Evolutionary conservation across 2,797 vertebrate genomes (phyloP), one percentile per base, ranked within the genome.

Genomic region (Hoplostethus atlanticus): DNA sequence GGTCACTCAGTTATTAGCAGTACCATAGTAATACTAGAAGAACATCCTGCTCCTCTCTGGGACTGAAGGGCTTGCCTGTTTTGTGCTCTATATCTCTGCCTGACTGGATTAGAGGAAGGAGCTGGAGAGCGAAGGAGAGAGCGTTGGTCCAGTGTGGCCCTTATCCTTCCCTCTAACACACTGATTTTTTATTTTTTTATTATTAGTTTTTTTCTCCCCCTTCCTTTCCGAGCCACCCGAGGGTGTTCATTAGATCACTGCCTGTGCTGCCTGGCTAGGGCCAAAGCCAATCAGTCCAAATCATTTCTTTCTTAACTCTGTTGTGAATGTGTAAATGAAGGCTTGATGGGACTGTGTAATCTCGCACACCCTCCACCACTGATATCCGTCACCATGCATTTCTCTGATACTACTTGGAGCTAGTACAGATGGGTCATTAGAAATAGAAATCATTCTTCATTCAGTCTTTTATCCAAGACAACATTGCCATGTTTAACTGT

Each of bases 251-350:
- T 50, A 74, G 57, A 69, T 67, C 56, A 63, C 62, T 59, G 31
- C 42, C 47, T 71, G 56, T 80, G 76, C 77, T 81, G 55, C 61
- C 47, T 2, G 40, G 50, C 72, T 71, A 64, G 42, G 54, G 12
- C 51, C 67, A 64, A 74, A 68, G 63, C 70, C 9, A 0, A 36
- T 53, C 28, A 73, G 67, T 88, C 80, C 71, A 83, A 86, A 84
- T 67, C 4, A 77, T 76, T 80, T 79, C 31, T 59, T 36, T 28
- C 66, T 67, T 21, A 63, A 56, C 72, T 78, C 54, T 47, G 57
- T 76, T 59, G 21, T 25, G 56, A 77, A 72, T 76, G 63, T 83
- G 71, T 80, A 80, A 80, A 21, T 84, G 65, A 79, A 72, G 64
- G 71, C 65, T 73, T 54, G 40, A 69, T 72, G 51, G 64, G 85